These are phyloP conservation scores for Hyposoter didymator DNA, from an alignment of 2,888 invertebrate genomes.

Conservation along the genomic window DNA sequence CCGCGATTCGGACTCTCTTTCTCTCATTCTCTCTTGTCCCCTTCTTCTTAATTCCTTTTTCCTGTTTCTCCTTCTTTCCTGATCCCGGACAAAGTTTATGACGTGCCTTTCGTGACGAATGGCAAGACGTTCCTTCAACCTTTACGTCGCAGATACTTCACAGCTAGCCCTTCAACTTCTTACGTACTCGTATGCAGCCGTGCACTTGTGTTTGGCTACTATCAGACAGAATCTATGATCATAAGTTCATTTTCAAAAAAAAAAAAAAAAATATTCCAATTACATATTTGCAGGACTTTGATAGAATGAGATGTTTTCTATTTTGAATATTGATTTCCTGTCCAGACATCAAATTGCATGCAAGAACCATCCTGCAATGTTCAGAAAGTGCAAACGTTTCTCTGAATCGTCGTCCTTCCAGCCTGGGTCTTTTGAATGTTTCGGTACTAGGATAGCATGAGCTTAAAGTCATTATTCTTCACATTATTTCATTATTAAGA, in stretches of 20 bases:
- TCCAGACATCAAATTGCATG: neutral
- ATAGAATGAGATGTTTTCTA: slow-evolving; percentile 24
- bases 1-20: slow-evolving; percentile 57
- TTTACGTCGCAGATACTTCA: slow-evolving; percentile 38
- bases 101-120: slow-evolving; percentile 64
- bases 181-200: slow-evolving; percentile 33
- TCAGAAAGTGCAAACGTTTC: neutral
- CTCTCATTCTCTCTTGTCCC: slow-evolving; percentile 2
- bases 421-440: too few species aligned
- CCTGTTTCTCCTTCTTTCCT: slow-evolving; percentile 47
- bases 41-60: slow-evolving; percentile 39
- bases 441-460: neutral
- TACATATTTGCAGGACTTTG: neutral
- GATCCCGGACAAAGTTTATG: slow-evolving; percentile 61
- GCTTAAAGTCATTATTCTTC: neutral
- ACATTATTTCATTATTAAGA: neutral
- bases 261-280: neutral
- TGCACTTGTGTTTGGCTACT: slow-evolving; percentile 18
- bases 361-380: neutral
- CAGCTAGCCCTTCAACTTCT: slow-evolving; percentile 45
- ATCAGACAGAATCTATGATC: neutral
- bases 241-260: slow-evolving; percentile 19
- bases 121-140: slow-evolving; percentile 59
- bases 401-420: too few species aligned
- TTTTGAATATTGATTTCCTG: neutral